Percentiles rank a stretch among this genome's conserved stretches.
Evolutionary conservation across 2,113 vertebrate species (phyloP).

Genomic region (Rhagologus leucostigma): DNA sequence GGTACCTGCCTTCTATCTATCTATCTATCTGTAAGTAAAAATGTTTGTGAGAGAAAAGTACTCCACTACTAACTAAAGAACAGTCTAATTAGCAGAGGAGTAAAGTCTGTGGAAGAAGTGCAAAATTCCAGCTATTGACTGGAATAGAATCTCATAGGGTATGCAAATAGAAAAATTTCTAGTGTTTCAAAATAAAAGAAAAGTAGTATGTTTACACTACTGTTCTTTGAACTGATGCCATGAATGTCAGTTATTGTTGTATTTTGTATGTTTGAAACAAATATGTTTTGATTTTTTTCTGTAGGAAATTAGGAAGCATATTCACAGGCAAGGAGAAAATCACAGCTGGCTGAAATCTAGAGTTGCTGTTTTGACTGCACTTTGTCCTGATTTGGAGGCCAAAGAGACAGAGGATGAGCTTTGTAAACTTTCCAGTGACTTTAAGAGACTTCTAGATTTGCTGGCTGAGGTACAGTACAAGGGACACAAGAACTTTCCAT

Average conservation of each 20-base stretch:
- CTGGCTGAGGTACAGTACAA: constrained; percentile 80
- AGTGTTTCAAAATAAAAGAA: neutral
- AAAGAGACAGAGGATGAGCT: constrained; percentile 80
- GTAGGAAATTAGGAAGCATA: constrained; percentile 77
- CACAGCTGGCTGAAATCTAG: constrained; percentile 85
- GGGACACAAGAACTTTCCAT: neutral
- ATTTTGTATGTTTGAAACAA: neutral
- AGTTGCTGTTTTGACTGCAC: constrained; percentile 75
- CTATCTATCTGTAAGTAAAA: neutral
- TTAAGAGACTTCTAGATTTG: constrained; percentile 75
- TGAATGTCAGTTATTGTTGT: neutral
- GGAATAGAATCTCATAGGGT: neutral
- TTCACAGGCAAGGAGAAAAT: constrained; percentile 75
- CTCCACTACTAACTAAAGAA: neutral
- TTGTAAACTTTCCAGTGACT: constrained; percentile 78
- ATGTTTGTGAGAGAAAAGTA: neutral
- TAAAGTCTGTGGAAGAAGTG: neutral
- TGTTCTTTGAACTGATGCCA: neutral
- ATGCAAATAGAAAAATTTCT: neutral
- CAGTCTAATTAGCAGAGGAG: neutral
- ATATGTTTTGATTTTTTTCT: neutral
- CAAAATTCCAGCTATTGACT: neutral
- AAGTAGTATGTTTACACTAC: neutral
- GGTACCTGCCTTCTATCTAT: neutral
- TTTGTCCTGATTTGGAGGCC: constrained; percentile 81